These are phyloP conservation scores for Diprion similis DNA, from an alignment of 1,140 invertebrate species.

Conservation along the genomic window DNA sequence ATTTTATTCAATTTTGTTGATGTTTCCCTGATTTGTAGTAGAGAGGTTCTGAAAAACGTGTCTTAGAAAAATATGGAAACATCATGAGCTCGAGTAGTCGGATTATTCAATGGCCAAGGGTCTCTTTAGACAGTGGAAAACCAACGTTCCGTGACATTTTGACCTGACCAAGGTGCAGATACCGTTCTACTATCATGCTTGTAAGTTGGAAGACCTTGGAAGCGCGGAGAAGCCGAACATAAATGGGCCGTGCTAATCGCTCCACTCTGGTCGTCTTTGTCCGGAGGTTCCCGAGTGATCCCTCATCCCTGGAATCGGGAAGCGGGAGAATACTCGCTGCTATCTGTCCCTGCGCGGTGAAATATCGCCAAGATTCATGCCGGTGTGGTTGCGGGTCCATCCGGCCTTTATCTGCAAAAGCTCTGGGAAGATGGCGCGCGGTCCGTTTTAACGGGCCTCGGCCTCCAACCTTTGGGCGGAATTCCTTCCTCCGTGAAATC, in stretches of 20 bases:
- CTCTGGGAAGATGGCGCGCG: not conserved
- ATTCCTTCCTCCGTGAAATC: not conserved
- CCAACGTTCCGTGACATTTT: no score
- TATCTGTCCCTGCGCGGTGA: not conserved
- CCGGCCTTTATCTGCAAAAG: not conserved
- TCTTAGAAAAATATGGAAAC: no score
- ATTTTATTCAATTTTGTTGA: no score
- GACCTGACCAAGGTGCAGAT: no score
- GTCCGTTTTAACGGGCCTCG: not conserved
- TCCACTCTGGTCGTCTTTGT: constrained; percentile 47
- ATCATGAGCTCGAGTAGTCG: no score
- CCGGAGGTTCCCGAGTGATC: constrained; percentile 10
- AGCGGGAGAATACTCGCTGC: not conserved
- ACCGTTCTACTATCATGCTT: no score
- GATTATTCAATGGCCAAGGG: no score
- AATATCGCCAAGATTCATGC: not conserved
- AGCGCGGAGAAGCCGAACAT: no score
- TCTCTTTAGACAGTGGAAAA: no score
- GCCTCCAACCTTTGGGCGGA: not conserved
- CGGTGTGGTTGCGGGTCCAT: not conserved
- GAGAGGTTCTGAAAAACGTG: no score
- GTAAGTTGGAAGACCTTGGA: no score
- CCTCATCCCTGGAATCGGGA: not conserved
- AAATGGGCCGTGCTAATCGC: constrained; percentile 57
- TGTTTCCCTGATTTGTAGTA: no score